Evolutionary conservation across 2,113 vertebrate species (phyloP), one percentile per base, ranked within the genome.

Genomic region (Microcebus murinus): DNA sequence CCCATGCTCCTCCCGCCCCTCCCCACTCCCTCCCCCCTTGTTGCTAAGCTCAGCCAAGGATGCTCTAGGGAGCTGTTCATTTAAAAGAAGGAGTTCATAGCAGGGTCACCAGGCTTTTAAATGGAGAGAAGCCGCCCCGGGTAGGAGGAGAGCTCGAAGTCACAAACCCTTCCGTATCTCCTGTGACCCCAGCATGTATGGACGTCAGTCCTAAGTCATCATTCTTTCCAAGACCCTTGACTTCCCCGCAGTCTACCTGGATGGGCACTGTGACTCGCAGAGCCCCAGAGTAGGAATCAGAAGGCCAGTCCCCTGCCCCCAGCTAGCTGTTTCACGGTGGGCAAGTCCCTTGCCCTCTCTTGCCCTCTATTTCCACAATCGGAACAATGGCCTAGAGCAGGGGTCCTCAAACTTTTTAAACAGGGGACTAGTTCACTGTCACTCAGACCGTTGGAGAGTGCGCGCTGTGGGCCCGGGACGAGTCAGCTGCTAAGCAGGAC

Each of bases 41-140:
- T 93, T 97, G 82, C 11, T 36, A 90, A 98, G 89, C 96, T 95
- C 97, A 98, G 97, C 65, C 95, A 85, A 90, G 11, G 82, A 96
- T 80, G 85, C 89, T 96, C 94, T 81, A 63, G 95, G 83, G 84
- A 85, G 96, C 61, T 65, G 42, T 85, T 89, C 50, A 79, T 93
- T 94, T 50, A 27, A 81, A 73, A 92, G 73, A 50, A 45, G 86
- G 95, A 91, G 42, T 94, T 74, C 34, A 90, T 50, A 76, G 94
- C 76, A 90, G 90, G 91, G 50, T 87, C 73, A 63, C 48, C 36
- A 61, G 79, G 36, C 45, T 97, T 77, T 57, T 13, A 52, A 79
- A 59, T 36, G 27, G 83, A 73, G 59, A 90, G 52, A 68, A 45
- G 70, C 48, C 82, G 67, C 65, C 50, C 71, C 25, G 52, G 34